phyloP scores from a whole-genome alignment of 2,113 vertebrate species.

The Bubalus kerabau region DNA sequence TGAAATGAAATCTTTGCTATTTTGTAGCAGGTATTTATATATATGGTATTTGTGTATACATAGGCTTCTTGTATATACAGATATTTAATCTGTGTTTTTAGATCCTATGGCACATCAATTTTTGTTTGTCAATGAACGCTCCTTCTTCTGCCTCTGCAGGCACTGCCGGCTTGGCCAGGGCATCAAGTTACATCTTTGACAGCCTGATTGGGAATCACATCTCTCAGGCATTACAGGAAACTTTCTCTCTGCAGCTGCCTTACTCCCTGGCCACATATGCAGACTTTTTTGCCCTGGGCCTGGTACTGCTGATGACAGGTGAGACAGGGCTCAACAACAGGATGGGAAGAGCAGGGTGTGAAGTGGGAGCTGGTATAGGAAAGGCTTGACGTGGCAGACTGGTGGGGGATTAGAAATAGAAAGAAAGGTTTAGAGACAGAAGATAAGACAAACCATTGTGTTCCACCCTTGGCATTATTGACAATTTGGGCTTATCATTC shows the following conservation, averaged over 20 bases:
- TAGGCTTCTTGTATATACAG: not conserved
- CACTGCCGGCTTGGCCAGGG: constrained; percentile 89
- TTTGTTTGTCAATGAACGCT: accelerated
- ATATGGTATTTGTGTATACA: not conserved
- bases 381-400: too few relatives aligned
- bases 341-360: accelerated
- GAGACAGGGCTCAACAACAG: not conserved
- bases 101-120: not conserved
- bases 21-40: not conserved
- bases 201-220: constrained; percentile 89
- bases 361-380: accelerated
- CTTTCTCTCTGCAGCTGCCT: constrained; percentile 78
- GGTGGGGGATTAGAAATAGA: not conserved
- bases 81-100: not conserved
- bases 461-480: not conserved
- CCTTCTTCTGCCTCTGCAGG: not conserved
- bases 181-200: constrained; percentile 91
- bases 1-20: not conserved
- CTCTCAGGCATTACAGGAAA: constrained; percentile 82
- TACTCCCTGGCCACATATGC: constrained; percentile 85
- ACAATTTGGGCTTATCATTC: not conserved
- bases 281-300: constrained; percentile 89
- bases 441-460: not conserved
- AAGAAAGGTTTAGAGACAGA: not conserved
- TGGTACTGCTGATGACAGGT: constrained; percentile 90